These are phyloP conservation scores for Podarcis cretensis DNA, from an alignment of 2,113 vertebrate species.

Conservation along the genomic window DNA sequence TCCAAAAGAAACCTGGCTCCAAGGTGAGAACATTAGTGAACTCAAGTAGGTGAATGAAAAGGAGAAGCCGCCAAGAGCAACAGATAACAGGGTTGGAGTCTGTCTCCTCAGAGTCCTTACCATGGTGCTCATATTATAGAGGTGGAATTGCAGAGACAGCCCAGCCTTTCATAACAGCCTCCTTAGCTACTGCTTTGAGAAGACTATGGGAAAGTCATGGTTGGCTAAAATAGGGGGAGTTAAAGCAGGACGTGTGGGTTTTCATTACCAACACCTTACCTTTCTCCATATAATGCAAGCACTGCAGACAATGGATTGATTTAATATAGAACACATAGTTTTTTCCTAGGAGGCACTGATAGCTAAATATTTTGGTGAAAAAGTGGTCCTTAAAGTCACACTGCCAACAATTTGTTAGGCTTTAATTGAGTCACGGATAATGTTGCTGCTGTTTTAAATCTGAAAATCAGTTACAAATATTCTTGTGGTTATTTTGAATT, in stretches of 20 bases:
- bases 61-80: neutral
- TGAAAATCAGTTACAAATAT: neutral
- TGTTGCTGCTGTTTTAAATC: neutral
- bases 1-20: neutral
- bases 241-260: neutral
- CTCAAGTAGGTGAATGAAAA: neutral
- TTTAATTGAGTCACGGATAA: neutral
- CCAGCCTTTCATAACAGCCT: neutral
- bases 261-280: neutral
- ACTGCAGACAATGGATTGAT: neutral
- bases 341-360: neutral
- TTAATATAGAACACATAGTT: neutral
- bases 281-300: neutral
- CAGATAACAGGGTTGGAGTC: too few species aligned
- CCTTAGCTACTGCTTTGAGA: neutral
- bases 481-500: neutral
- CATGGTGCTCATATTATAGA: neutral
- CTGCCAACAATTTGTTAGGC: neutral
- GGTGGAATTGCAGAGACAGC: neutral
- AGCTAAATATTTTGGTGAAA: neutral
- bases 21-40: neutral
- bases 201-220: neutral
- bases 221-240: too few species aligned
- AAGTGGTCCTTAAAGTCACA: neutral
- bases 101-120: neutral